phyloP scores from a whole-genome alignment of 2,888 invertebrate species.

The Junonia oenone region DNA sequence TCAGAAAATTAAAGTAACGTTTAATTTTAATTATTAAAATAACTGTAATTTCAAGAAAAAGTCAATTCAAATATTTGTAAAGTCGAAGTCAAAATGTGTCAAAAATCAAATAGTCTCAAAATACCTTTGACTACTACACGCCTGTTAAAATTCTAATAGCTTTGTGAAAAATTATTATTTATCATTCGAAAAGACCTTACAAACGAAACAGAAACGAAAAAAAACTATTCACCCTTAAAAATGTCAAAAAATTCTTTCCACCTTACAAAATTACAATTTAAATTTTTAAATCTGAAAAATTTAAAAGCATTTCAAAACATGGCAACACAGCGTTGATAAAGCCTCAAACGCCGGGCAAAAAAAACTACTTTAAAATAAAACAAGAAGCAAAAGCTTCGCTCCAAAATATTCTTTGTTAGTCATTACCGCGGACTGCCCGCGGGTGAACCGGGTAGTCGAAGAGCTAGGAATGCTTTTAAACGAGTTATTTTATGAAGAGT shows the following conservation, averaged over 20 bases:
- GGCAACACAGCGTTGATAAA: not conserved
- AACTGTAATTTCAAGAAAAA: too few species aligned
- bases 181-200: too few species aligned
- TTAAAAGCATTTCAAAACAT: not conserved
- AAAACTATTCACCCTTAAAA: not conserved
- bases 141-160: too few species aligned
- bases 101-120: too few species aligned
- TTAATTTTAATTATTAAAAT: too few species aligned
- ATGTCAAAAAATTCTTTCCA: not conserved
- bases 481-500: not conserved
- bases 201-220: not conserved
- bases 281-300: not conserved
- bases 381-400: not conserved
- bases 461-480: not conserved
- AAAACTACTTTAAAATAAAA: not conserved
- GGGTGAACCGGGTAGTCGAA: not conserved
- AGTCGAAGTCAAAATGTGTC: too few species aligned
- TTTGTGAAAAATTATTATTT: too few species aligned
- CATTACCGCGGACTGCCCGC: not conserved
- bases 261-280: not conserved
- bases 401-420: slow-evolving; percentile 2
- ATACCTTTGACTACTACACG: too few species aligned
- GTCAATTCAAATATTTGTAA: too few species aligned
- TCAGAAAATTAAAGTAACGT: too few species aligned
- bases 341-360: not conserved